Base-by-base conservation (phyloP, 2,113 vertebrate species). In the Thamnophis sirtalis region DNA sequence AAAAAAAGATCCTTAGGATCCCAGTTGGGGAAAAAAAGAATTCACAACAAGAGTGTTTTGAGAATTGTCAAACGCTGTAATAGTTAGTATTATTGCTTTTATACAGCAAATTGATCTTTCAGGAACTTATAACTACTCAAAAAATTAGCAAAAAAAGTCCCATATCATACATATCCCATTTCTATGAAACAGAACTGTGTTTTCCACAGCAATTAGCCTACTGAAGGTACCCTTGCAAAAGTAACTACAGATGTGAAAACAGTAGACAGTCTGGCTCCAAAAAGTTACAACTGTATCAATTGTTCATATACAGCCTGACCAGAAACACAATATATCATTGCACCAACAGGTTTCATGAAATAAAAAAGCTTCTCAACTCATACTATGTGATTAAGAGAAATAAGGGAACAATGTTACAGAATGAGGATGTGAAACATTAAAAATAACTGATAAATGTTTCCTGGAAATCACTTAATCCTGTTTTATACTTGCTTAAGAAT, bases 261-360 rank as follows among this genome's bases (percentile, higher is more conserved):
- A 94, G 94, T 96, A 97, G 95, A 96, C 95, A 94, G 92, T 28
- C 94, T 94, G 96, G 95, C 96, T 96, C 96, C 95, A 54, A 93
- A 95, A 95, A 94, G 87, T 86, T 93, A 54, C 93, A 92, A 95
- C 60, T 89, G 84, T 53, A 58, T 93, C 94, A 94, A 86, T 91
- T 93, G 96, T 95, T 95, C 94, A 89, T 50, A 3, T 94, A 80
- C 9, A 84, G 92, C 63, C 24, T 84, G 91, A 2, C 1, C 49
- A 93, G 92, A 92, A 94, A 92, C 0, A 0, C 5, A 58, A 89
- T 88, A 80, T 56, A 89, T 87, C 94, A 93, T 48, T 56, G 80
- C 8, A 80, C 11, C 24, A 90, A 93, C 86, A 33, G 92, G 87
- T 95, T 95, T 95, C 87, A 84, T 49, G 95, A 92, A 95, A 93